Evolutionary conservation across 2,888 invertebrate genomes (phyloP).

Genomic region (Ischnura elegans): DNA sequence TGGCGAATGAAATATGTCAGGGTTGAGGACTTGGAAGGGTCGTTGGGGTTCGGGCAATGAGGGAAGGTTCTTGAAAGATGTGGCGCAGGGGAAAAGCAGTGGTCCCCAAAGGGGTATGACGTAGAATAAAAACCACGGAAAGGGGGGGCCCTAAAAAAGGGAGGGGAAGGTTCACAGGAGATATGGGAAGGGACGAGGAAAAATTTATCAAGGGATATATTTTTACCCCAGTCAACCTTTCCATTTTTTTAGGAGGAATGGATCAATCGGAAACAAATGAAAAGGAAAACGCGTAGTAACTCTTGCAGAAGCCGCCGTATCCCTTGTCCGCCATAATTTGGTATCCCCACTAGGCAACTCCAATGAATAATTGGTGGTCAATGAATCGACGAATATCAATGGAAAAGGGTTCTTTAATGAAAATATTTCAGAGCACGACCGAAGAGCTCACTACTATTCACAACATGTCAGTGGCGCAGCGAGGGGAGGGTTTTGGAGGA

Average conservation of each 20-base stretch:
- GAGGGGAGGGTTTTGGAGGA: no score
- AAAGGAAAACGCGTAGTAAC: conserved; percentile 12
- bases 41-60: neutral
- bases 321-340: neutral
- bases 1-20: conserved; percentile 37
- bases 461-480: no score
- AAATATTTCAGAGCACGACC: neutral
- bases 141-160: neutral
- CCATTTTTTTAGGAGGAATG: neutral
- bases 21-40: conserved; percentile 25
- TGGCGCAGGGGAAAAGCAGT: conserved; percentile 39
- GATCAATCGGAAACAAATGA: conserved; percentile 36
- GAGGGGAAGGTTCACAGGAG: neutral
- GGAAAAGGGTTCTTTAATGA: neutral
- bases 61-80: conserved; percentile 15
- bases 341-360: neutral
- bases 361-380: no score
- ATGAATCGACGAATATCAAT: conserved; percentile 16
- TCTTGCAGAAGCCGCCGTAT: neutral
- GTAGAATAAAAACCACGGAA: conserved; percentile 23
- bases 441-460: neutral
- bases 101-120: conserved; percentile 56
- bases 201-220: neutral
- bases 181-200: neutral
- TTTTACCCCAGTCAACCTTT: neutral